Evolutionary conservation across 2,888 invertebrate species (phyloP), one percentile per base, ranked within the genome.

Genomic region (Onchidella celtica): DNA sequence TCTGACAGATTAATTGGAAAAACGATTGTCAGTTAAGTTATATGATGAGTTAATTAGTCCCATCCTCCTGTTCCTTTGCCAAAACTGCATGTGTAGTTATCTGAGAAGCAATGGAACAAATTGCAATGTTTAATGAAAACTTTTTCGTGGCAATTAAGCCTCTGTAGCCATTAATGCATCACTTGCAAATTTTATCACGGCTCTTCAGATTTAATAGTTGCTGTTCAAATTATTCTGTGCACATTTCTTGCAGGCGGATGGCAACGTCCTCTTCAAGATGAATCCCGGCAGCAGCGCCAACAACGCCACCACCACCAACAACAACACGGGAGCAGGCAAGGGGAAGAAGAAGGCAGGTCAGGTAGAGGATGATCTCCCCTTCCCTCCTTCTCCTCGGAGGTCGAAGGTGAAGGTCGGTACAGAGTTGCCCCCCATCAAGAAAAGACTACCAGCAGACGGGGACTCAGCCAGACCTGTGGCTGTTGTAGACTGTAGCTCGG

Each of bases 191-290:
- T n/a, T n/a, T n/a, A n/a, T n/a, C n/a, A n/a, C n/a, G n/a, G n/a
- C n/a, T n/a, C n/a, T n/a, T n/a, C n/a, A n/a, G n/a, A n/a, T n/a
- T n/a, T n/a, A n/a, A n/a, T n/a, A n/a, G n/a, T n/a, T n/a, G n/a
- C n/a, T n/a, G n/a, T n/a, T n/a, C n/a, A n/a, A 47, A 47, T 11
- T 47, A 47, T 47, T 47, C 61, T 61, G n/a, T 6, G 17, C 6
- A 9, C 32, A 17, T n/a, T 21, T 40, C 24, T 24, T 36, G 14
- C 32, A 74, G 74, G 24, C 57, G 74, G n/a, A 59, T 74, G 57
- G 74, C 74, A 74, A 61, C n/a, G 74, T 74, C 24, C 74, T 74
- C n/a, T 74, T 74, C 74, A 74, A 74, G 55, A 74, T 74, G 74
- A 74, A 74, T 32, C 74, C 74, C 21, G 55, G 4, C 14, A 36